Percentiles rank a stretch among this genome's conserved stretches.
These are phyloP conservation scores for Takifugu flavidus DNA, from an alignment of 2,113 vertebrate genomes.

Conservation along the genomic window DNA sequence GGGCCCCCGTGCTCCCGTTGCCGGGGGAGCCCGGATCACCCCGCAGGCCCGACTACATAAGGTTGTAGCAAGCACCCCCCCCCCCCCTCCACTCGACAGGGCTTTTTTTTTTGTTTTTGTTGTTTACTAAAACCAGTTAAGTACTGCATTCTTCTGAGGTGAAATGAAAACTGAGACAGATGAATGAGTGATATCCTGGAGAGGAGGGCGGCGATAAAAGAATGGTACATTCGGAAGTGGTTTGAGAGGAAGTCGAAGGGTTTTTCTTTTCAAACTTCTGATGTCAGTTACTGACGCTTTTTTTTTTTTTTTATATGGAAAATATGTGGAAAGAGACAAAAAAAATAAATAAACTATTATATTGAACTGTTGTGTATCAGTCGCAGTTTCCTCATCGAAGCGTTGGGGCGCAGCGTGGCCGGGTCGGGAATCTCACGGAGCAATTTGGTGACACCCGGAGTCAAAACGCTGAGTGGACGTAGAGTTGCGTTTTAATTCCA, in stretches of 20 bases:
- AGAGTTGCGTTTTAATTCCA: too few relatives aligned
- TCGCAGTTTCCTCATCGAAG: conserved; percentile 57
- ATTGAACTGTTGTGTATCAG: conserved; percentile 66
- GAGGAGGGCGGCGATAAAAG: conserved; percentile 39
- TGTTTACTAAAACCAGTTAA: conserved; percentile 74
- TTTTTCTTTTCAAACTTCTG: conserved; percentile 54
- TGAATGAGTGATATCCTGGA: conserved; percentile 35
- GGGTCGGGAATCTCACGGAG: conserved; percentile 31
- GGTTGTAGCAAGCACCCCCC: conserved; percentile 75
- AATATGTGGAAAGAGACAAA: conserved; percentile 44
- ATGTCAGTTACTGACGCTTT: conserved; percentile 78
- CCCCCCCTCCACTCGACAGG: conserved; percentile 43
- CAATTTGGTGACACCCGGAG: too few relatives aligned
- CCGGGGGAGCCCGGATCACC: conserved; percentile 21
- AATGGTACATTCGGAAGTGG: conserved; percentile 75
- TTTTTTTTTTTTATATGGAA: conserved; percentile 48
- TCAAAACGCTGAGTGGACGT: too few relatives aligned
- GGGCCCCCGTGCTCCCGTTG: conserved; percentile 28
- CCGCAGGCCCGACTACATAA: conserved; percentile 18
- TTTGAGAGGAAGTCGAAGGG: conserved; percentile 58
- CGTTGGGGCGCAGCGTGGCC: conserved; percentile 26
- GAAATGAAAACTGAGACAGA: conserved; percentile 44
- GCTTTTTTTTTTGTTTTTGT: conserved; percentile 63
- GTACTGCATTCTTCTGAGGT: conserved; percentile 69
- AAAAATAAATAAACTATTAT: conserved; percentile 60